Evolutionary conservation across 2,888 invertebrate genomes (phyloP), one percentile per base, ranked within the genome.

Genomic region (Xiphydria camelus): DNA sequence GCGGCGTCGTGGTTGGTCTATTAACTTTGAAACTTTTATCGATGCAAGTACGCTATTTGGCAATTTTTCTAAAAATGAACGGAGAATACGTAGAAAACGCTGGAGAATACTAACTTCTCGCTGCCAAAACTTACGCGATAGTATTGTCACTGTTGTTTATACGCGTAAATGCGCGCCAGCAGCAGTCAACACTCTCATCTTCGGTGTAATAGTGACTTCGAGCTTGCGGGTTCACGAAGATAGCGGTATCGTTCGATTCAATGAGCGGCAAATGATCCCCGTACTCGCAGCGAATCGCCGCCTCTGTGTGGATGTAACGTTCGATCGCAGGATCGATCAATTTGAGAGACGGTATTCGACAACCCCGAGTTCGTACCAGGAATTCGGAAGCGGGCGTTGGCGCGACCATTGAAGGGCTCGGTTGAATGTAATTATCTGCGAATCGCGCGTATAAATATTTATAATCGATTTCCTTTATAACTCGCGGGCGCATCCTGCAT

Each of bases 281-380:
- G n/a, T 77, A 73, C 51, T 84, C 82, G 55, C 82, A 82, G 25
- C 77, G 75, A 19, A 82, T 70, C 4, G 75, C 70, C 20, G 75
- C 70, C 4, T 82, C 82, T 9, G 73, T 72, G 39, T 73, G 68
- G 33, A 85, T 78, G 59, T 80, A 86, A 50, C 77, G 76, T 52
- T 73, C 77, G 20, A 86, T 77, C 25, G 76, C 73, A 4, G 78
- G 70, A 62, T 87, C 85, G 54, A 82, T 82, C 0, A 86, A 82
- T 53, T 82, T 78, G 58, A 87, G 73, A 1, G 80, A 80, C 0
- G 87, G 85, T 54, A 88, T 86, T 6, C 82, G 82, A 64, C 88
- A 88, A 15, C 87, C 87, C 46, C 78, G 75, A 5, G 84, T 86
- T 62, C 81, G 79, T 38, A 87, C 82, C 2, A 83, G 76, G 57